Conservation (phyloP, 2,888 invertebrate species). For the Parelbella ahira region DNA sequence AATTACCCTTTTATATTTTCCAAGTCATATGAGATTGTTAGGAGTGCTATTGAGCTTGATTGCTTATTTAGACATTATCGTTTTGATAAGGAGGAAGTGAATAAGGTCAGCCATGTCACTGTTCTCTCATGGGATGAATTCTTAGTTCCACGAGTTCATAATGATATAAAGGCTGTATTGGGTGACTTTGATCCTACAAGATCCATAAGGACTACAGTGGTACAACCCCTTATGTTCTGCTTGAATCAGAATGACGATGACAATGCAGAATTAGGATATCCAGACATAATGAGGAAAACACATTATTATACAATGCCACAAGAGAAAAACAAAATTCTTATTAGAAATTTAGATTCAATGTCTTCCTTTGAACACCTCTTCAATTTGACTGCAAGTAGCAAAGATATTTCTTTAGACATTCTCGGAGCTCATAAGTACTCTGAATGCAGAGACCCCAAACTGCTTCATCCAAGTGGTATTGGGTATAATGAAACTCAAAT, state of each 20-base stretch:
- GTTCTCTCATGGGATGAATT: constrained; percentile 84
- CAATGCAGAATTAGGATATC: constrained; percentile 61
- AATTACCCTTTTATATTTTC: constrained; percentile 83
- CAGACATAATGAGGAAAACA: constrained; percentile 69
- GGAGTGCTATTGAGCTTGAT: constrained; percentile 82
- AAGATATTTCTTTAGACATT: constrained; percentile 54
- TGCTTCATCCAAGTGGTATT: constrained; percentile 46
- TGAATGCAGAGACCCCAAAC: constrained; percentile 67
- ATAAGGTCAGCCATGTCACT: constrained; percentile 75
- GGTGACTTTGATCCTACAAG: constrained; percentile 72
- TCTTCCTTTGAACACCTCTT: constrained; percentile 64
- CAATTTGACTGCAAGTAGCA: constrained; percentile 46
- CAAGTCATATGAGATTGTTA: constrained; percentile 67
- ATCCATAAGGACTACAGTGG: constrained; percentile 50
- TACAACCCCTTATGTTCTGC: constrained; percentile 62
- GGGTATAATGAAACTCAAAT: constrained; percentile 71
- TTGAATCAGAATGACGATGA: constrained; percentile 71
- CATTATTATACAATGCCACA: constrained; percentile 61
- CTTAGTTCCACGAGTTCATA: constrained; percentile 81
- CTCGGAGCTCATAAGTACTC: constrained; percentile 68
- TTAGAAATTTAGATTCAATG: constrained; percentile 72
- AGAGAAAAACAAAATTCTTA: constrained; percentile 45
- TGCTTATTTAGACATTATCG: constrained; percentile 83
- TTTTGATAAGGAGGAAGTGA: constrained; percentile 66
- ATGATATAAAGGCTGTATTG: constrained; percentile 75